Conservation (phyloP, 1,140 invertebrate species). For the Drosophila tristis region DNA sequence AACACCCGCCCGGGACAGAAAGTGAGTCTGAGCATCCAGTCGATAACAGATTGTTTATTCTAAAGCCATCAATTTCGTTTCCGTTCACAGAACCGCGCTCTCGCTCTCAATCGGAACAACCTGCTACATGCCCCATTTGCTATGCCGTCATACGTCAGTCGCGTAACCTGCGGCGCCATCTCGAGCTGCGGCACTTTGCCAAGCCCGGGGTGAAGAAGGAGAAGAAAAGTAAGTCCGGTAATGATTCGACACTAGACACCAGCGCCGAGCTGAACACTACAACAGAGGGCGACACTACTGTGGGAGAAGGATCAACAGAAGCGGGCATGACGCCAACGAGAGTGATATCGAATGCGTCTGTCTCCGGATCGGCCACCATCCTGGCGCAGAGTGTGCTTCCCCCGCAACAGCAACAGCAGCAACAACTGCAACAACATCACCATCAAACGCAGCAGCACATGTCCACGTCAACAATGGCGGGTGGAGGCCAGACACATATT, state of each 20-base stretch:
- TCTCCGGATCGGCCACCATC: slow-evolving; percentile 45
- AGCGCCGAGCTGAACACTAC: slow-evolving; percentile 67
- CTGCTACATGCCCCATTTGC: slow-evolving; percentile 87
- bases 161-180: slow-evolving; percentile 86
- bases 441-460: slow-evolving; percentile 56
- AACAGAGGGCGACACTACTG: slow-evolving; percentile 60
- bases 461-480: slow-evolving; percentile 58
- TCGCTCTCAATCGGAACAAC: slow-evolving; percentile 87
- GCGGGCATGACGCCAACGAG: slow-evolving; percentile 53
- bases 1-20: slow-evolving; percentile 74
- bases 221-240: slow-evolving; percentile 84
- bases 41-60: neutral
- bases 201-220: slow-evolving; percentile 84
- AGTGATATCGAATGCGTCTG: slow-evolving; percentile 55
- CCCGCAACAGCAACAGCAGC: slow-evolving; percentile 62
- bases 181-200: slow-evolving; percentile 84
- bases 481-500: slow-evolving; percentile 66
- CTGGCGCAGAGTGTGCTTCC: slow-evolving; percentile 65
- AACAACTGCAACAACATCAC: slow-evolving; percentile 45
- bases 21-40: slow-evolving; percentile 48
- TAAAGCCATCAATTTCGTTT: no score
- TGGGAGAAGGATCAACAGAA: slow-evolving; percentile 27
- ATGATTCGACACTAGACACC: slow-evolving; percentile 64
- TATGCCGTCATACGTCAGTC: slow-evolving; percentile 87
- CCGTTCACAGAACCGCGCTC: slow-evolving; percentile 83